Percentiles rank a stretch among this genome's conserved stretches.
phyloP scores from a whole-genome alignment of 1,140 invertebrate genomes.

The Brachionus calyciflorus region DNA sequence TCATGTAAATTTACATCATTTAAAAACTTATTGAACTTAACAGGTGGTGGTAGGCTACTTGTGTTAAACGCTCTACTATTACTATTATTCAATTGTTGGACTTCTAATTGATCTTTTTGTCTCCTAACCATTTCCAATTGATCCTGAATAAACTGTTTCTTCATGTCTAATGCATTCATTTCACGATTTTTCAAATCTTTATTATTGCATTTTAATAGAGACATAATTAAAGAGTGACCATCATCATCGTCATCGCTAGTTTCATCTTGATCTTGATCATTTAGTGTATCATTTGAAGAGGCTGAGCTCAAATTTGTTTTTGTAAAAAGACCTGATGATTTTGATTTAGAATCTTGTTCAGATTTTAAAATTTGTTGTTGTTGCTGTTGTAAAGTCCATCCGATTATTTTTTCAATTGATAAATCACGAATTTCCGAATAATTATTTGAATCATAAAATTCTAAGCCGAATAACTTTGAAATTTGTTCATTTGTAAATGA shows the following conservation, averaged over 20 bases:
- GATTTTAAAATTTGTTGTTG: neutral
- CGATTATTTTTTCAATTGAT: conserved; percentile 15
- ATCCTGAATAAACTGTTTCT: conserved; percentile 37
- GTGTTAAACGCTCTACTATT: conserved; percentile 25
- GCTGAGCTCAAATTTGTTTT: neutral
- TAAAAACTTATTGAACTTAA: conserved; percentile 20
- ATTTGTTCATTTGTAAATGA: conserved; percentile 6
- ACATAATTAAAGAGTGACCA: neutral
- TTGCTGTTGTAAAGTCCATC: neutral
- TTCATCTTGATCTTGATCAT: conserved; percentile 1
- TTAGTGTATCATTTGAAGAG: conserved; percentile 9
- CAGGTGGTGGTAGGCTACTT: neutral
- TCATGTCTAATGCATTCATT: neutral
- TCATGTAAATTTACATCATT: conserved; percentile 31
- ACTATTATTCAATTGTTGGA: neutral
- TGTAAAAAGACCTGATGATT: conserved; percentile 27
- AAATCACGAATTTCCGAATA: neutral
- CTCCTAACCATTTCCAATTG: conserved; percentile 34
- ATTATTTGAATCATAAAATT: conserved; percentile 42
- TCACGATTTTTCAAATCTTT: conserved; percentile 16
- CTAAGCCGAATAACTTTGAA: neutral
- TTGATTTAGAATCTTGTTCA: neutral
- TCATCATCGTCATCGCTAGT: conserved; percentile 18
- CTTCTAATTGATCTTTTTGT: conserved; percentile 31
- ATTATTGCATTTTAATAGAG: conserved; percentile 7